Base-by-base conservation (phyloP, 2,888 invertebrate genomes). In the Pristionchus maxplancki region DNA sequence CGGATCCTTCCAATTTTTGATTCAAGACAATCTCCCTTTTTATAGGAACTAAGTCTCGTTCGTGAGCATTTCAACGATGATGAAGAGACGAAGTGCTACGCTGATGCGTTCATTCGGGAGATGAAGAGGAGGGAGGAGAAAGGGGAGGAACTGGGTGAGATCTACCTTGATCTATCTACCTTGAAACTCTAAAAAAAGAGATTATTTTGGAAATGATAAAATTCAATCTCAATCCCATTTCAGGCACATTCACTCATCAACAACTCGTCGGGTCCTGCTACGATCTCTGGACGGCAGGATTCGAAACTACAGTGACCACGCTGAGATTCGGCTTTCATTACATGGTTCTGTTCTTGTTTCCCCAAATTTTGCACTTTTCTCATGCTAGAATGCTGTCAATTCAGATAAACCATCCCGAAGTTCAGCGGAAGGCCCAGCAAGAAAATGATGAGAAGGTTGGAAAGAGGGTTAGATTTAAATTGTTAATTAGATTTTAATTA, bases 401-500 rank as follows among this genome's bases (percentile, higher is more conserved):
- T 9, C 37, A 74, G 74, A 74, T 74, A 40, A 74, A 48, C 31
- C 17, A 82, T 34, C 82, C 82, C 34, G 78, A 82, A 50, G 50
- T 82, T 15, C 82, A 82, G 34, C 28, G 20, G 11, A 82, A 31
- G n/a, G 34, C 53, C 8, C 82, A 82, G 31, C 50, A n/a, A 2
- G 82, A 82, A 50, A 82, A 50, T 9, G 82, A 82, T 34, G 82
- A 82, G 34, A 82, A 50, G 31, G 50, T 82, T n/a, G 82, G 82
- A 28, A 82, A 82, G 44, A 8, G 82, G 31, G 82, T 82, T 15
- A 82, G n/a, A n/a, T n/a, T n/a, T 40, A 15, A 44, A 13, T 44
- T 11, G 24, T 8, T n/a, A 48, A 48, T n/a, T 50, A 28, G n/a
- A n/a, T n/a, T 20, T n/a, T 20, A 50, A 40, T 40, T 48, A 9